Base-by-base conservation (phyloP, 2,797 vertebrate genomes). In the Limosa lapponica region DNA sequence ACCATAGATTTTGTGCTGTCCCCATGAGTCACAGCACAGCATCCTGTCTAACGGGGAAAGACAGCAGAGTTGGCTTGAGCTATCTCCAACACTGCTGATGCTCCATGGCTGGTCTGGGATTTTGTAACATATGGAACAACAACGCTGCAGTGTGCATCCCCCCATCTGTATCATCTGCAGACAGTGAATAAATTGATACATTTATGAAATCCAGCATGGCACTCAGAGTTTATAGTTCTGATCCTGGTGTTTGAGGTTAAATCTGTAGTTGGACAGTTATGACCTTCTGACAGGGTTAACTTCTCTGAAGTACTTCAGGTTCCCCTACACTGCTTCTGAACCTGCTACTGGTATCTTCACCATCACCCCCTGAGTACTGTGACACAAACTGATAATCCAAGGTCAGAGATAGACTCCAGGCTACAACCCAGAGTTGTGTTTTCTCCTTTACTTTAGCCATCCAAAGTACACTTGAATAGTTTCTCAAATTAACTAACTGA, bases 31-130 rank as follows among this genome's bases (percentile, higher is more conserved):
- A 65, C 13, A n/a, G 43, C 11, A 52, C 22, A 83, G 5, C 15
- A 8, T 8, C 0, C 0, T 43, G 8, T 54, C 10, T 62, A n/a
- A 72, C 54, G 3, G 9, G 14, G 5, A 13, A 55, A 82, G 10
- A 54, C 2, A 12, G 27, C 6, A n/a, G 23, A 34, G 3, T 4
- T 75, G 37, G 3, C 7, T 22, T 69, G 37, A 82, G 46, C 28
- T 85, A 34, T 25, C 19, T 65, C 41, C n/a, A 52, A 1, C 28
- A 17, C 3, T 10, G 6, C 23, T 44, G 44, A 15, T 46, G 20
- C 30, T 77, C 20, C 27, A 16, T 0, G 7, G 13, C 24, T 36
- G 16, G 2, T 39, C 17, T 49, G 59, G 46, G n/a, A 25, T 51
- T 73, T 69, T 39, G 3, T n/a, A 66, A 37, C 4, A 2, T 2